These are phyloP conservation scores for Melikaiella ostensackeni DNA, from an alignment of 2,888 invertebrate genomes.

Conservation along the genomic window DNA sequence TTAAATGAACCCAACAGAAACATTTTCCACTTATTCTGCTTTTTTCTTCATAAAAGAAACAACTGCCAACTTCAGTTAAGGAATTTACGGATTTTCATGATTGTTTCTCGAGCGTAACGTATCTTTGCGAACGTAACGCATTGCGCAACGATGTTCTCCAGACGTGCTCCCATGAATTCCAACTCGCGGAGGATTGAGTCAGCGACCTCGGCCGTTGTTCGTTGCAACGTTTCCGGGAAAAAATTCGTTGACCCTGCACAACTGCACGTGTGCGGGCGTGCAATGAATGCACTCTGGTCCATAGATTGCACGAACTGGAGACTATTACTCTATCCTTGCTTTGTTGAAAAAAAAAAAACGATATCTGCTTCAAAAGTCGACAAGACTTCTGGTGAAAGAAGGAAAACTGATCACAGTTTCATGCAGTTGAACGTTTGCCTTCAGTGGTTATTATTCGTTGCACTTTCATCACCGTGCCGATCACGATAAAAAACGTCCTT, in stretches of 20 bases:
- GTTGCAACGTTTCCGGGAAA: slow-evolving; percentile 24
- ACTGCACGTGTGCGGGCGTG: slow-evolving; percentile 24
- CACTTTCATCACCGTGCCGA: slow-evolving; percentile 31
- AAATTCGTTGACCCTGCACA: slow-evolving; percentile 29
- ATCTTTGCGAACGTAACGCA: slow-evolving; percentile 29
- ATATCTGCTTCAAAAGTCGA: background rate
- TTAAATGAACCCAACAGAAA: too few relatives aligned
- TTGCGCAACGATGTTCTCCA: slow-evolving; percentile 37
- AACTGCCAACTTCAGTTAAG: background rate
- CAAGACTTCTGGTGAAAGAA: slow-evolving; percentile 30
- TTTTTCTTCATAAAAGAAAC: background rate
- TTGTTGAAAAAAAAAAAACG: background rate
- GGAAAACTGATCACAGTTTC: slow-evolving; percentile 12
- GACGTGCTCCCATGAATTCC: slow-evolving; percentile 37
- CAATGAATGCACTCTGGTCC: slow-evolving; percentile 1
- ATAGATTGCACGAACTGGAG: background rate
- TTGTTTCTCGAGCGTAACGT: slow-evolving; percentile 33
- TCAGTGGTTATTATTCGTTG: slow-evolving; percentile 24
- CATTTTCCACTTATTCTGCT: background rate
- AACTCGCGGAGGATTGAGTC: slow-evolving; percentile 34
- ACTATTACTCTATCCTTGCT: background rate
- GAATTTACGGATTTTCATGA: slow-evolving; percentile 15
- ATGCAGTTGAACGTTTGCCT: slow-evolving; percentile 10
- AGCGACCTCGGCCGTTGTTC: slow-evolving; percentile 37
- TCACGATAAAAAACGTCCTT: slow-evolving; percentile 36